Conservation (phyloP, 2,113 vertebrate genomes). For the Nycticryphes semicollaris region DNA sequence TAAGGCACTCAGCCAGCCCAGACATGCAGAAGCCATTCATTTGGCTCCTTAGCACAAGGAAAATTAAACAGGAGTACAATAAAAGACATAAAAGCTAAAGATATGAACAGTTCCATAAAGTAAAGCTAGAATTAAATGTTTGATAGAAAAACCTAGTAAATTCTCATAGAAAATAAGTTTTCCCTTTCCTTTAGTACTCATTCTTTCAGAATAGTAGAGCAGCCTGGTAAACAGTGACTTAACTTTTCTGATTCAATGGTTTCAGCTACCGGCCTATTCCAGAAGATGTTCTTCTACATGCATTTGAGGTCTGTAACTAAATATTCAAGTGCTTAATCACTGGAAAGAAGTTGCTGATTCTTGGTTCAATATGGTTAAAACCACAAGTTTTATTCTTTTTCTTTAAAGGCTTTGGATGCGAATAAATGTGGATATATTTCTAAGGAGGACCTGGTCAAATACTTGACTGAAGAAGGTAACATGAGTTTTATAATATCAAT, state of each 20-base stretch:
- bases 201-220: neutral
- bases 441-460: conserved; percentile 83
- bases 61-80: neutral
- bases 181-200: neutral
- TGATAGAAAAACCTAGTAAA: neutral
- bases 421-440: conserved; percentile 85
- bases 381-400: neutral
- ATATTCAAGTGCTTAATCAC: neutral
- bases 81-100: neutral
- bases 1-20: neutral
- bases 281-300: conserved; percentile 85
- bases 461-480: conserved; percentile 90
- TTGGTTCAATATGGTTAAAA: neutral
- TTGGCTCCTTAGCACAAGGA: neutral
- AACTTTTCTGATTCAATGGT: conserved; percentile 22
- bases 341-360: neutral
- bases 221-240: neutral
- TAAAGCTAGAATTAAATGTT: neutral
- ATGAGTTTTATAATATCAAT: neutral
- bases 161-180: neutral
- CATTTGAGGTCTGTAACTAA: conserved; percentile 86
- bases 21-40: conserved; percentile 6
- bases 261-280: conserved; percentile 85
- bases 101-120: neutral
- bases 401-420: conserved; percentile 85